Evolutionary conservation across 2,888 invertebrate genomes (phyloP).

Genomic region (Subacronicta megacephala): DNA sequence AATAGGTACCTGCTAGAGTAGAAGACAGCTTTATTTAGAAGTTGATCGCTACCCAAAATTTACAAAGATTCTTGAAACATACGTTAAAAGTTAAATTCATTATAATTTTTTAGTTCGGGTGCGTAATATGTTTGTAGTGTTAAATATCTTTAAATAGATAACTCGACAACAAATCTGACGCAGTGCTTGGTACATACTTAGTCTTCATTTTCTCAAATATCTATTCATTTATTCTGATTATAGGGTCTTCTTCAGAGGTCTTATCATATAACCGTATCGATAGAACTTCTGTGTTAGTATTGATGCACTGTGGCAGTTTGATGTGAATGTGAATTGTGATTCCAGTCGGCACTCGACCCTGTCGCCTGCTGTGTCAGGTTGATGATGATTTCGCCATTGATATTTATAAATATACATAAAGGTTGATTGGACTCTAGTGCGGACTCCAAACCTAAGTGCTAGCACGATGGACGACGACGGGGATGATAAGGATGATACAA

Average conservation of each 20-base stretch:
- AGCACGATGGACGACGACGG: constrained; percentile 93
- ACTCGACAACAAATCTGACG: constrained; percentile 48
- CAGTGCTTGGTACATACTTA: constrained; percentile 34
- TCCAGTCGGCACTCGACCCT: constrained; percentile 32
- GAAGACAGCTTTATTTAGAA: too few relatives aligned
- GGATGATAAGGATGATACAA: constrained; percentile 95
- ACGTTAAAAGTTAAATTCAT: constrained; percentile 1
- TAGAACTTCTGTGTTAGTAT: constrained; percentile 7
- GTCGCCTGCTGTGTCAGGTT: constrained; percentile 21
- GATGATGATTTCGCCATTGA: constrained; percentile 33
- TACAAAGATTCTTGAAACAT: neutral
- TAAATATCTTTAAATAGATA: constrained; percentile 15
- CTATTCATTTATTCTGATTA: constrained; percentile 15
- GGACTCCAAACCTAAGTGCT: constrained; percentile 20
- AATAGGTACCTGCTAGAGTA: too few relatives aligned
- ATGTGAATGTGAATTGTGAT: constrained; percentile 46
- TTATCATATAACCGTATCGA: constrained; percentile 1
- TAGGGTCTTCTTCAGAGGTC: neutral
- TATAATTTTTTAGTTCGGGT: constrained; percentile 2
- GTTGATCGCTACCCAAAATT: too few relatives aligned
- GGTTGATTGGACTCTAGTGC: constrained; percentile 27
- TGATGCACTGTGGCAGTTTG: constrained; percentile 7
- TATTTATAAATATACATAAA: constrained; percentile 34
- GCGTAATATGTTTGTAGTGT: constrained; percentile 20
- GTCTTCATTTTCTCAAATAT: constrained; percentile 28